Base-by-base conservation (phyloP, 2,797 vertebrate genomes). In the Hippocampus kuda region DNA sequence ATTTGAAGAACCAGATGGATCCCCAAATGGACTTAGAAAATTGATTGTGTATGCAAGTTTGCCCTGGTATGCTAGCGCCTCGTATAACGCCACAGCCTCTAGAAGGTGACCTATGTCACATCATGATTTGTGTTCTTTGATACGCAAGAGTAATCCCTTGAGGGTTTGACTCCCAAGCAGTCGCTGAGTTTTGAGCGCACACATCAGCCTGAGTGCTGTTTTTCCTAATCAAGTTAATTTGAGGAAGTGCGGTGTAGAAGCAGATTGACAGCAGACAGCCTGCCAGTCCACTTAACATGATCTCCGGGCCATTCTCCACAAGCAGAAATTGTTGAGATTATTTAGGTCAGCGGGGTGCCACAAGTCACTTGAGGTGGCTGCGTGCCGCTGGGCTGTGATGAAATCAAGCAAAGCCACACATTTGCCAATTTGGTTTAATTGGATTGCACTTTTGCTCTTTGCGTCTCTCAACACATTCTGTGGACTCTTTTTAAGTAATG, bases 141-240 rank as follows among this genome's bases (percentile, higher is more conserved):
- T 41, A 41, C 18, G 5, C 20, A 5, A 34, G 61, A 42, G 34
- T 62, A 34, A 38, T 1, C 20, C 20, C n/a, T 34, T 44, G 62
- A 64, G 62, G 41, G 6, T 48, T 65, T 42, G 63, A 65, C 42
- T 46, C 63, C 62, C n/a, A 64, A 34, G 16, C 18, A 34, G 59
- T 34, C 13, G 27, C 27, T 30, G 30, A 20, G 30, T 18, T 61
- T 34, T 72, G 59, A 64, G n/a, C 22, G 42, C 51, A 60, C 38
- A 27, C 6, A 65, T 30, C 42, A 56, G 22, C 67, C 66, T 13
- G 16, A 66, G 76, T 41, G 78, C 76, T 83, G 77, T 81, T 86
- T 79, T 80, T 84, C 68, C 83, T 88, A 89, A 90, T 92, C 84
- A 90, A 87, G 85, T 85, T 86, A 86, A 89, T 88, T 91, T 89